Evolutionary conservation across 2,888 invertebrate species (phyloP), one percentile per base, ranked within the genome.

Genomic region (Drosophila multiciliata): DNA sequence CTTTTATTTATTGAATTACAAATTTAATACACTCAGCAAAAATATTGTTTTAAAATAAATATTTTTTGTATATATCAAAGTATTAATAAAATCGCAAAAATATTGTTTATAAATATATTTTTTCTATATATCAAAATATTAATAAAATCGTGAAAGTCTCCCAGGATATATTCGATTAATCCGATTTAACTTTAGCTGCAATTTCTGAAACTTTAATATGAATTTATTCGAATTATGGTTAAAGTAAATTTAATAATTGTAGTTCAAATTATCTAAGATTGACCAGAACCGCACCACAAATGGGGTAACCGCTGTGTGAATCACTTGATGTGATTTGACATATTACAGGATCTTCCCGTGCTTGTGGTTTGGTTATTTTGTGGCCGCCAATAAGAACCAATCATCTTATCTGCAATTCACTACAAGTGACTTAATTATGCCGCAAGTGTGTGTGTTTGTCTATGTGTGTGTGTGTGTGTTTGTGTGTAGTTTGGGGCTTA

Each of bases 341-440:
- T 40, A 58, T 63, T 62, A 70, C 59, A 63, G 60, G 38, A 33
- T 60, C 57, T 40, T 62, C 57, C 29, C 50, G 65, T 36, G 53
- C 48, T 54, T 68, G 80, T 55, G 80, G 80, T 45, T 54, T 53
- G 54, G 38, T 62, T 50, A 70, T 57, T 66, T 61, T 76, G 83
- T 66, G 77, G 81, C 73, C 53, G 54, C 63, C 48, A 64, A 62
- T 72, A 70, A 70, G 54, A 72, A 58, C 58, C 81, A 83, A 83
- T 83, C 83, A 74, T 69, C 74, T 72, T 73, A 80, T 76, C 63
- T 65, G 69, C 68, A 68, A 52, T 69, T 68, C 60, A 59, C 38
- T 66, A 62, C 45, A 62, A 65, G 64, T 64, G 57, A 73, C 71
- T 76, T 72, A 76, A 81, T 81, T 80, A 83, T 62, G 61, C 61